Conservation (phyloP, 2,888 invertebrate genomes). For the Oxytorus armatus region DNA sequence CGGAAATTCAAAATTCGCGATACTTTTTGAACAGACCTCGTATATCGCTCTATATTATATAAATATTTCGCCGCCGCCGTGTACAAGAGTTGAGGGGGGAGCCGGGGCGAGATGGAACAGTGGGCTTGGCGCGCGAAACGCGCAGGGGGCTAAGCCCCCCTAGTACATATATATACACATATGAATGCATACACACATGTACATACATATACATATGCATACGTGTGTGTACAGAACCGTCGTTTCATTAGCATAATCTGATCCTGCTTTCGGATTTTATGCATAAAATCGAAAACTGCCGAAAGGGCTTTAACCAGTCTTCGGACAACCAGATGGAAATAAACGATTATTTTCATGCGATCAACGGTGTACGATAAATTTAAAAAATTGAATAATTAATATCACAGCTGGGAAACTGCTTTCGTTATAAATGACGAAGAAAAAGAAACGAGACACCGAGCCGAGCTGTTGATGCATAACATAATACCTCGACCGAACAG, state of each 20-base stretch:
- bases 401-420: neutral
- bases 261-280: constrained; percentile 27
- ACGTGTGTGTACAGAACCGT: constrained; percentile 7
- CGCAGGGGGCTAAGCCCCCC: too few relatives aligned
- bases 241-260: constrained; percentile 55
- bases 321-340: constrained; percentile 31
- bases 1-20: too few relatives aligned
- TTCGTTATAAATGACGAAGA: neutral
- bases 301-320: constrained; percentile 1
- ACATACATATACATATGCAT: neutral
- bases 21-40: too few relatives aligned
- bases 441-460: neutral
- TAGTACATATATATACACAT: too few relatives aligned
- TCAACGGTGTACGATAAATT: constrained; percentile 34
- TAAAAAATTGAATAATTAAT: constrained; percentile 36
- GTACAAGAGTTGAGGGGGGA: too few relatives aligned
- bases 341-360: constrained; percentile 20
- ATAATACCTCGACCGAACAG: constrained; percentile 1
- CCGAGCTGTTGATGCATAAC: constrained; percentile 26
- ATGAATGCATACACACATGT: too few relatives aligned
- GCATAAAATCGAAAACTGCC: constrained; percentile 1
- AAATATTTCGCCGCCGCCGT: too few relatives aligned
- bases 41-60: too few relatives aligned
- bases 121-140: too few relatives aligned
- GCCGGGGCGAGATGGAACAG: too few relatives aligned